Conservation (phyloP, 1,140 invertebrate genomes). For the Periplaneta americana region DNA sequence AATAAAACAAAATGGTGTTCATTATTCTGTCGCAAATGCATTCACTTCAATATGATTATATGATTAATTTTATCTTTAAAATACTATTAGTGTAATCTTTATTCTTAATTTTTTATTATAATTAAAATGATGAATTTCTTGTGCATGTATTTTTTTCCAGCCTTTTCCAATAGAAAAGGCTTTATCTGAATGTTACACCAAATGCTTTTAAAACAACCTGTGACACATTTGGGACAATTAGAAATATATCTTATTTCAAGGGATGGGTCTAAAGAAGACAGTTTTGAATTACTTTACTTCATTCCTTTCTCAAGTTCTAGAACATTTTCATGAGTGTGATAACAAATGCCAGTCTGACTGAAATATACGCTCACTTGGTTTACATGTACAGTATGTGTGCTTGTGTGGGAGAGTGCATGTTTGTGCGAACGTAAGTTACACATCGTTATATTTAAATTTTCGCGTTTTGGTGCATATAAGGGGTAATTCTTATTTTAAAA, state of each 20-base stretch:
- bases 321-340: background rate
- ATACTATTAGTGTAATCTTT: background rate
- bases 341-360: background rate
- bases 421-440: too few species aligned
- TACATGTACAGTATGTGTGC: too few species aligned
- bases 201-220: background rate
- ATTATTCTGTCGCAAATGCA: background rate
- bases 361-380: too few species aligned
- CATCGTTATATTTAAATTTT: too few species aligned
- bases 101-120: background rate
- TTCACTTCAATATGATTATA: too few species aligned
- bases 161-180: background rate
- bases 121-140: background rate
- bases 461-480: too few species aligned
- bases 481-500: too few species aligned
- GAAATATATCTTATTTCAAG: background rate
- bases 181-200: background rate
- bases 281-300: background rate
- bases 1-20: background rate
- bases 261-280: background rate
- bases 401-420: too few species aligned
- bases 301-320: background rate
- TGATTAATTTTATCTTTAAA: background rate
- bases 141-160: background rate
- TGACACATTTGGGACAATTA: background rate